phyloP scores from a whole-genome alignment of 2,888 invertebrate genomes.

The Cryptocephalus moraei region DNA sequence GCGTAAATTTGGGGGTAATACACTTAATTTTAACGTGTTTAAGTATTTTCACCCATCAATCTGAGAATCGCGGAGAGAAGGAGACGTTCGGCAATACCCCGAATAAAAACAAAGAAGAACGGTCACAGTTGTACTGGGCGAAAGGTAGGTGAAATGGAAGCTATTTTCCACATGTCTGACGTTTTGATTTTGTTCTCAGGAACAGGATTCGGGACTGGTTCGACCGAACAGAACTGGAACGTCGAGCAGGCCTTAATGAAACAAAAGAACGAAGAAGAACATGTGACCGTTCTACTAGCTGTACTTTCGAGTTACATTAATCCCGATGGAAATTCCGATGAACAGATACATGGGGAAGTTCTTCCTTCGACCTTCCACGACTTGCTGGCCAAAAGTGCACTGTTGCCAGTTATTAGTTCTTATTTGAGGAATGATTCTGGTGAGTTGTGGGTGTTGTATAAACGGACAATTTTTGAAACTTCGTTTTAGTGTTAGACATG shows the following conservation, averaged over 20 bases:
- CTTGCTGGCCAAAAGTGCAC: slow-evolving; percentile 69
- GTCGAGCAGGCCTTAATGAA: slow-evolving; percentile 87
- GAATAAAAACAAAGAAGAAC: slow-evolving; percentile 29
- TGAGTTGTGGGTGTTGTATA: slow-evolving; percentile 23
- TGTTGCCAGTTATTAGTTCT: slow-evolving; percentile 79
- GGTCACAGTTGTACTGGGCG: slow-evolving; percentile 82
- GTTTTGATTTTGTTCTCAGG: slow-evolving; percentile 18
- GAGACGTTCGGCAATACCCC: slow-evolving; percentile 22
- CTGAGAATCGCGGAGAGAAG: slow-evolving; percentile 38
- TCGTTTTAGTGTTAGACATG: slow-evolving; percentile 74
- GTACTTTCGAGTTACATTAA: slow-evolving; percentile 85
- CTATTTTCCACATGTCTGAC: background rate
- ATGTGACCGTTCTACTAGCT: slow-evolving; percentile 65
- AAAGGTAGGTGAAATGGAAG: slow-evolving; percentile 49
- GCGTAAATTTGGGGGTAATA: slow-evolving; percentile 76
- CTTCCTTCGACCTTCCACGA: slow-evolving; percentile 66
- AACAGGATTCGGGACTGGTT: slow-evolving; percentile 93
- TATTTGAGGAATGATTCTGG: slow-evolving; percentile 89
- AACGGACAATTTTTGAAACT: background rate
- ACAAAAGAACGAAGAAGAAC: slow-evolving; percentile 87
- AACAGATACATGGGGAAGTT: slow-evolving; percentile 34
- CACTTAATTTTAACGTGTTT: slow-evolving; percentile 79
- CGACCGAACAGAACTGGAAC: slow-evolving; percentile 93
- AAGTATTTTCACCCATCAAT: slow-evolving; percentile 79
- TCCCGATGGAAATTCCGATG: slow-evolving; percentile 48